phyloP scores from a whole-genome alignment of 2,888 invertebrate genomes.

The Apotomis betuletana region DNA sequence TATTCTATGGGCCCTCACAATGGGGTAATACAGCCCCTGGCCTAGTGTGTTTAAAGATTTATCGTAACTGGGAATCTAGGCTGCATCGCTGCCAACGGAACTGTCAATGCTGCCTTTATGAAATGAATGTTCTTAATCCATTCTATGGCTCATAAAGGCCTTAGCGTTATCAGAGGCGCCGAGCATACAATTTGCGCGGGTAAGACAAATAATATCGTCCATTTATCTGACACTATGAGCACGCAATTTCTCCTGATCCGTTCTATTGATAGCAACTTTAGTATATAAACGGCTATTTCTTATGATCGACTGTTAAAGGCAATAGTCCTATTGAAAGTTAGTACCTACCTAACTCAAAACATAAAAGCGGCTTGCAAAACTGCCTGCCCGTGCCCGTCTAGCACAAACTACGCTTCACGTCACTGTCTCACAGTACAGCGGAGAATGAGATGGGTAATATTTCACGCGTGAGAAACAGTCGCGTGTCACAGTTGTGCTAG shows the following conservation, averaged over 20 bases:
- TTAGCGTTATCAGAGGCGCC: constrained; percentile 30
- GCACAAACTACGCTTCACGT: too few relatives aligned
- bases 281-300: constrained; percentile 15
- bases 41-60: constrained; percentile 39
- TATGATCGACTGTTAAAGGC: constrained; percentile 19
- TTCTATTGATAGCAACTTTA: constrained; percentile 27
- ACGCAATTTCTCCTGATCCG: constrained; percentile 40
- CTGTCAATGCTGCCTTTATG: constrained; percentile 41
- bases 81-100: constrained; percentile 39
- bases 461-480: too few relatives aligned
- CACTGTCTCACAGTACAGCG: too few relatives aligned
- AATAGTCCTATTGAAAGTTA: not conserved
- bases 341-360: not conserved
- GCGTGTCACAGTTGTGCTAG: too few relatives aligned
- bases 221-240: constrained; percentile 40
- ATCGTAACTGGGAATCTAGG: constrained; percentile 38
- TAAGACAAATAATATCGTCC: constrained; percentile 40
- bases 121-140: constrained; percentile 41
- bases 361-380: not conserved
- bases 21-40: constrained; percentile 37
- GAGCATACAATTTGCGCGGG: constrained; percentile 37
- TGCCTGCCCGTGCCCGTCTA: too few relatives aligned
- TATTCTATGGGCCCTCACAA: constrained; percentile 35
- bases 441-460: too few relatives aligned
- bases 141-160: constrained; percentile 38